Base-by-base conservation (phyloP, 2,888 invertebrate genomes). In the Drosophila colorata region DNA sequence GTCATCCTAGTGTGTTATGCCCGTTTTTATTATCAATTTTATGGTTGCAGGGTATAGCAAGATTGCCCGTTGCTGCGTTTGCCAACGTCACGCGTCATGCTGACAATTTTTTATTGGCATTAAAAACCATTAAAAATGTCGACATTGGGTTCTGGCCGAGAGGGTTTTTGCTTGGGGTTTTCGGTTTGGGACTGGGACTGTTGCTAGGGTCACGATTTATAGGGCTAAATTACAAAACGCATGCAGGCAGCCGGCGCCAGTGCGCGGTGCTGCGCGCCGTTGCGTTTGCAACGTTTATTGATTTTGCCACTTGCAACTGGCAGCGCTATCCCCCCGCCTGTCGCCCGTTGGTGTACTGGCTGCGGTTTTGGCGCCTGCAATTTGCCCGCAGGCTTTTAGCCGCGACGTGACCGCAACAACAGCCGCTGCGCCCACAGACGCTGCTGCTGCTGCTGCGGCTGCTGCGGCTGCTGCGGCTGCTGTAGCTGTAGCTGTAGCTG, bases 21-120 rank as follows among this genome's bases (percentile, higher is more conserved):
- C 16, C 8, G 6, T n/a, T 51, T 38, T 13, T 4, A 11, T 33
- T 5, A 4, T 13, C 2, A 9, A 28, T 11, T 52, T 33, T 13
- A n/a, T 28, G 46, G 16, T 23, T 58, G 38, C 41, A 69, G 75
- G 59, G 70, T 79, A 59, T 61, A 0, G 43, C 57, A 59, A 55
- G 70, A 66, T 57, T 57, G 78, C 41, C 48, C 41, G 51, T 40
- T 79, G 67, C 48, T 58, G 81, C 56, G 61, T 68, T 79, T 74
- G 75, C 67, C 72, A 86, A 69, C 83, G 89, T 89, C 87, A 86
- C 89, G 83, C 89, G 83, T 87, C 88, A 80, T 77, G 87, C 89
- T 87, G 87, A 87, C 87, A 86, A 88, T 88, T 89, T 90, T 90
- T 87, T 89, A 87, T 90, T 89, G 87, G 72, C 88, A 87, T 87